Percentiles rank a stretch among this genome's conserved stretches.
Conservation (phyloP, 2,888 invertebrate species). For the Adela reaumurella region DNA sequence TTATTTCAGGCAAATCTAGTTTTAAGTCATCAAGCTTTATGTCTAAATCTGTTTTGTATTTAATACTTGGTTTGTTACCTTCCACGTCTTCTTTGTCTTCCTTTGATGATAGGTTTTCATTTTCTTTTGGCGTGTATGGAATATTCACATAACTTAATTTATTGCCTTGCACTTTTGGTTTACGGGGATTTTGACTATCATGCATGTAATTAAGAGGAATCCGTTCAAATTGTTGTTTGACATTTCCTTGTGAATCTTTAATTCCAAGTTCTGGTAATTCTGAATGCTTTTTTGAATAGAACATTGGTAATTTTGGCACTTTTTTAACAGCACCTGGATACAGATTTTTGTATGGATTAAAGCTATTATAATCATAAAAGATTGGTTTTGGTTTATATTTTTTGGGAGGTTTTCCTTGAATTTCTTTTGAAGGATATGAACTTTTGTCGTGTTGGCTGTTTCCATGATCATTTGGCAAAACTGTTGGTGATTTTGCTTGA, state of each 20-base stretch:
- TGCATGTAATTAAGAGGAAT: slow-evolving; percentile 44
- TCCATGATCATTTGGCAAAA: not conserved
- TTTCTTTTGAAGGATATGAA: too few relatives aligned
- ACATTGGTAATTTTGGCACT: too few relatives aligned
- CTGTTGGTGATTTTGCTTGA: not conserved
- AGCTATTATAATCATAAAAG: too few relatives aligned
- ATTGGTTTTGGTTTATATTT: too few relatives aligned
- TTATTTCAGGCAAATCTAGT: slow-evolving; percentile 45
- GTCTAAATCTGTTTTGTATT: slow-evolving; percentile 17
- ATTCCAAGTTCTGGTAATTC: slow-evolving; percentile 1
- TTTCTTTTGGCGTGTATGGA: slow-evolving; percentile 11
- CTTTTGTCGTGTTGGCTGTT: too few relatives aligned
- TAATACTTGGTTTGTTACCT: slow-evolving; percentile 20
- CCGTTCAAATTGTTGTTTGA: slow-evolving; percentile 46
- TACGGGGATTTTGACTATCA: slow-evolving; percentile 17
- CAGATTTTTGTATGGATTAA: too few relatives aligned
- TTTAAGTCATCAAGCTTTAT: slow-evolving; percentile 34
- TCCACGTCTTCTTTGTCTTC: slow-evolving; percentile 10
- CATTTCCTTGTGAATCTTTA: slow-evolving; percentile 15
- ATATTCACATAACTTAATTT: slow-evolving; percentile 5
- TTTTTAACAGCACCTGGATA: too few relatives aligned
- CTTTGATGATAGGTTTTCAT: slow-evolving; percentile 14
- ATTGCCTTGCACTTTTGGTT: slow-evolving; percentile 12
- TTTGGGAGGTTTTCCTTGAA: too few relatives aligned
- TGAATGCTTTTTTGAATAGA: not conserved